Conservation (phyloP, 2,888 invertebrate species). For the Tachina fera region DNA sequence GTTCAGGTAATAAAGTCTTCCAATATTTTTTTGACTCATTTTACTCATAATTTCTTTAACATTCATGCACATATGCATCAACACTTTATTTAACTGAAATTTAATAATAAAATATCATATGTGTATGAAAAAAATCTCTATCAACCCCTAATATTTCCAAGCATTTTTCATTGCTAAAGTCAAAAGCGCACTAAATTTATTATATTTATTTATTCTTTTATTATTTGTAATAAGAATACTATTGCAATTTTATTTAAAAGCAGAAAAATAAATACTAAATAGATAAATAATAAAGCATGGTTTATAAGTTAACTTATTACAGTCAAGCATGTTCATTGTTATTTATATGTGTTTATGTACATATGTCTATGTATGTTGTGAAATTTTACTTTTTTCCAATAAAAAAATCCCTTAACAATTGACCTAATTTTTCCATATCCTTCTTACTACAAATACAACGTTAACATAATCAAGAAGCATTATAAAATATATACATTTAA, state of each 20-base stretch:
- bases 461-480: not conserved
- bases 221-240: constrained; percentile 23
- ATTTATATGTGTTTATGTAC: not conserved
- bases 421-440: constrained; percentile 55
- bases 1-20: too few relatives aligned
- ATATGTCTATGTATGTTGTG: not conserved
- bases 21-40: too few relatives aligned
- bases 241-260: constrained; percentile 32
- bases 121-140: too few relatives aligned
- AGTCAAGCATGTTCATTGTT: not conserved
- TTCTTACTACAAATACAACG: constrained; percentile 8
- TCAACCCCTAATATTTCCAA: too few relatives aligned
- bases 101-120: too few relatives aligned
- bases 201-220: not conserved
- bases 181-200: not conserved
- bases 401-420: constrained; percentile 56
- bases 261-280: constrained; percentile 1
- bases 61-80: too few relatives aligned
- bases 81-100: too few relatives aligned
- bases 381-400: constrained; percentile 2
- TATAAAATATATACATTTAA: not conserved
- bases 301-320: constrained; percentile 11
- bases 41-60: too few relatives aligned
- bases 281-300: constrained; percentile 16
- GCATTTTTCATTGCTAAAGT: too few relatives aligned